Evolutionary conservation across 1,140 invertebrate species (phyloP).

Genomic region (Sesamia nonagrioides): DNA sequence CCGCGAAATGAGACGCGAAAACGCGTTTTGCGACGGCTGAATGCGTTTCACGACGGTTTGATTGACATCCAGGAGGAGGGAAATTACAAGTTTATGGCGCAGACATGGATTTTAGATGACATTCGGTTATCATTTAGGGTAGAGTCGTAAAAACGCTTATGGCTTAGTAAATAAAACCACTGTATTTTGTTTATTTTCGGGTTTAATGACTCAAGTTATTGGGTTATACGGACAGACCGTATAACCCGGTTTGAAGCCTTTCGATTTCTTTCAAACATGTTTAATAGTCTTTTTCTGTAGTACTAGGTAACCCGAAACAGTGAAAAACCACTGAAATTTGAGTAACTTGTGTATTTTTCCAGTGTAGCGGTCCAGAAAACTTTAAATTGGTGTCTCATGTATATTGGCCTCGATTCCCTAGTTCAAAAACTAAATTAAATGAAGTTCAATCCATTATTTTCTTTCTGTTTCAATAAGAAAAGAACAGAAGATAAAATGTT

Average conservation of each 20-base stretch:
- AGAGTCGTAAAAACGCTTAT: slow-evolving; percentile 1
- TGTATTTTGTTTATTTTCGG: slow-evolving; percentile 5
- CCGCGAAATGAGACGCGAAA: slow-evolving; percentile 12
- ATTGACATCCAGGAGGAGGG: not conserved
- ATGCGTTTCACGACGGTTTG: slow-evolving; percentile 21
- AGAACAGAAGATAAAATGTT: no score
- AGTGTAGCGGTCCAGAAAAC: no score
- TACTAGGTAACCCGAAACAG: no score
- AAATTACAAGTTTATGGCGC: slow-evolving; percentile 4
- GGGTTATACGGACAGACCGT: no score
- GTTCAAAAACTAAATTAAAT: no score
- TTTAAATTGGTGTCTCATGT: no score
- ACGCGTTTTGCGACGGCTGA: not conserved
- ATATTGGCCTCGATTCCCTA: no score
- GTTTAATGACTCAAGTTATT: slow-evolving; percentile 9
- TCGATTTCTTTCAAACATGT: not conserved
- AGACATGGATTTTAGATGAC: not conserved
- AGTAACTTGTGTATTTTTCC: no score
- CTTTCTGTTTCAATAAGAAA: no score
- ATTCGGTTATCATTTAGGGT: slow-evolving; percentile 16
- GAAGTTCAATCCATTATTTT: no score
- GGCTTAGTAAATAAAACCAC: slow-evolving; percentile 2
- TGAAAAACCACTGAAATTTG: no score
- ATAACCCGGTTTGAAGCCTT: not conserved
- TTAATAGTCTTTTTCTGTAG: not conserved